Evolutionary conservation across 2,113 vertebrate species (phyloP), one percentile per base, ranked within the genome.

Genomic region (Nesospiza acunhae): DNA sequence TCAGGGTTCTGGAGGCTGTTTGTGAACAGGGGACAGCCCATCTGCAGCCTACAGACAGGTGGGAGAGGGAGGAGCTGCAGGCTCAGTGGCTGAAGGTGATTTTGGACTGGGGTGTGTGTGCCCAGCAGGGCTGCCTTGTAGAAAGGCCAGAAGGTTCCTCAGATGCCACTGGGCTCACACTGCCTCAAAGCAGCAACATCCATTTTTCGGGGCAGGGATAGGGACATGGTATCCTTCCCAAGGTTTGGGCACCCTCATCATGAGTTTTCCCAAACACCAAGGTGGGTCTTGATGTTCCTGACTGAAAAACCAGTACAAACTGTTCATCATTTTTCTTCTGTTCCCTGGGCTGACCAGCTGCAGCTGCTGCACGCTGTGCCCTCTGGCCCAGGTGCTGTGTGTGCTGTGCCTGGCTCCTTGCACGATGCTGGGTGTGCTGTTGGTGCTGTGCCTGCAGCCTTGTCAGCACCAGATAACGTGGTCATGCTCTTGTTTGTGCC

Each of bases 311-410:
- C 26, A 46, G 26, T 53, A 69, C 15, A 30, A 49, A 11, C 10
- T 44, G 49, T 73, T 86, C 3, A 2, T 62, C 0, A 0, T 53
- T 84, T 66, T 89, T 52, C 15, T 84, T 46, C 35, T 75, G 11
- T 67, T 33, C 80, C 74, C n/a, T 66, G 84, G 31, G 68, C 62
- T 0, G 2, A n/a, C 11, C 9, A 28, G 41, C 72, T 58, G 24
- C 0, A 62, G 31, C 20, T 73, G 50, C 30, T 66, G 50, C 66
- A 35, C 0, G 0, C n/a, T 16, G 44, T 49, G 16, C 55, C 58
- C 73, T 47, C 23, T 76, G 58, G 62, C 46, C 20, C 13, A 62
- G 80, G 47, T 74, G 76, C 84, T 22, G 2, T 70, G 44, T 8
- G 4, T 78, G 59, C 87, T 42, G 46, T 70, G 69, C 87, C 62